phyloP scores from a whole-genome alignment of 1,140 invertebrate species.

The Sarcophaga bullata region DNA sequence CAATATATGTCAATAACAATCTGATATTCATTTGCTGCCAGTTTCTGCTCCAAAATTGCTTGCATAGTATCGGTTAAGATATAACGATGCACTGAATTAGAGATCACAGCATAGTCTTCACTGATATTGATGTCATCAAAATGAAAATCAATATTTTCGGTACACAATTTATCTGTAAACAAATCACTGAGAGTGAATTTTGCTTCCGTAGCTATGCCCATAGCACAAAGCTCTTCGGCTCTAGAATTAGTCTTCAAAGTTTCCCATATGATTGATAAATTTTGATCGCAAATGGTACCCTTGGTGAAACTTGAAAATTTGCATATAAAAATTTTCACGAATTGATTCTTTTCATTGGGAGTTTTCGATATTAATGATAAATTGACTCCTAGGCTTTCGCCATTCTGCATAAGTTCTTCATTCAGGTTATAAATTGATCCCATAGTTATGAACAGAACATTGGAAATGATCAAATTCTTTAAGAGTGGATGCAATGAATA shows the following conservation, averaged over 20 bases:
- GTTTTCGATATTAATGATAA: slow-evolving; percentile 49
- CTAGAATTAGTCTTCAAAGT: slow-evolving; percentile 46
- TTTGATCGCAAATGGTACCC: slow-evolving; percentile 52
- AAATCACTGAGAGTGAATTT: slow-evolving; percentile 46
- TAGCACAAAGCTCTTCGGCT: slow-evolving; percentile 30
- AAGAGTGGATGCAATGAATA: slow-evolving; percentile 58
- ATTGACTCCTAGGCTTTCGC: slow-evolving; percentile 47
- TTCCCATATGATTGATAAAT: slow-evolving; percentile 53
- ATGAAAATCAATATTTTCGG: slow-evolving; percentile 45
- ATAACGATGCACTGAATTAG: slow-evolving; percentile 58
- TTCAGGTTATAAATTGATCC: slow-evolving; percentile 56
- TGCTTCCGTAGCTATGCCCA: slow-evolving; percentile 51
- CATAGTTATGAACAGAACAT: slow-evolving; percentile 53
- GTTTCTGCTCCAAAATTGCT: slow-evolving; percentile 48
- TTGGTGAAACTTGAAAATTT: slow-evolving; percentile 50
- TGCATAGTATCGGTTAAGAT: slow-evolving; percentile 51
- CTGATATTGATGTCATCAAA: slow-evolving; percentile 44
- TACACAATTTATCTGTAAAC: slow-evolving; percentile 47
- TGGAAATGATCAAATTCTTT: slow-evolving; percentile 52
- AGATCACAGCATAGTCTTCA: slow-evolving; percentile 51
- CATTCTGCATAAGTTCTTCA: slow-evolving; percentile 41
- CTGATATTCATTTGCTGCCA: slow-evolving; percentile 21
- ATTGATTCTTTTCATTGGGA: background rate
- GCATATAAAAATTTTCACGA: slow-evolving; percentile 47
- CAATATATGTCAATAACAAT: slow-evolving; percentile 24